Evolutionary conservation across 2,113 vertebrate species (phyloP).

Genomic region (Zosterops borbonicus): DNA sequence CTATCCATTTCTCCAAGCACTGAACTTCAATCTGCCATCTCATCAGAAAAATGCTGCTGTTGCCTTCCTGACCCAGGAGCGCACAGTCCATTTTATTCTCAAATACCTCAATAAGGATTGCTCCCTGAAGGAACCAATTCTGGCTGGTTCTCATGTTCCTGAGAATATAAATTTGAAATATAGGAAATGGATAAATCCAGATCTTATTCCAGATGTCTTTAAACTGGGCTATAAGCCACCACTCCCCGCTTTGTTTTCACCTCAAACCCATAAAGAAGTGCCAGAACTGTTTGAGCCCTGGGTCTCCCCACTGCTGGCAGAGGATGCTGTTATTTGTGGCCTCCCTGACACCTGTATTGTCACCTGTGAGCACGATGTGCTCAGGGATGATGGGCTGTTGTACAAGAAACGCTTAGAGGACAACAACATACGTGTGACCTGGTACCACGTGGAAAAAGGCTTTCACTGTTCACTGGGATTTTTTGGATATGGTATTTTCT

Average conservation of each 20-base stretch:
- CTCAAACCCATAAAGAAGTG: not conserved
- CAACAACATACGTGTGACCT: not conserved
- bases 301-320: not conserved
- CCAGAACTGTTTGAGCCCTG: not conserved
- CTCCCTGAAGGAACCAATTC: not conserved
- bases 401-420: slow-evolving; percentile 39
- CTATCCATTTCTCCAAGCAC: not conserved
- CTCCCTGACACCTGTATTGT: slow-evolving; percentile 17
- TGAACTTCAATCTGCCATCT: slow-evolving; percentile 35
- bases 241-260: not conserved
- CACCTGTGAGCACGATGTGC: not conserved
- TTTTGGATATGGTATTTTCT: slow-evolving; percentile 43
- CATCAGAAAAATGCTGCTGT: not conserved
- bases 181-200: not conserved
- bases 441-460: not conserved
- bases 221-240: not conserved
- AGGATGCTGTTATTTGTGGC: not conserved
- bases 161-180: not conserved
- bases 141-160: slow-evolving; percentile 10
- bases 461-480: not conserved
- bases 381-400: not conserved
- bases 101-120: not conserved
- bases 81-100: not conserved
- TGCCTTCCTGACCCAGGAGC: not conserved
- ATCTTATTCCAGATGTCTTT: not conserved